These are phyloP conservation scores for Anolis sagrei DNA, from an alignment of 2,113 vertebrate genomes.

Conservation along the genomic window DNA sequence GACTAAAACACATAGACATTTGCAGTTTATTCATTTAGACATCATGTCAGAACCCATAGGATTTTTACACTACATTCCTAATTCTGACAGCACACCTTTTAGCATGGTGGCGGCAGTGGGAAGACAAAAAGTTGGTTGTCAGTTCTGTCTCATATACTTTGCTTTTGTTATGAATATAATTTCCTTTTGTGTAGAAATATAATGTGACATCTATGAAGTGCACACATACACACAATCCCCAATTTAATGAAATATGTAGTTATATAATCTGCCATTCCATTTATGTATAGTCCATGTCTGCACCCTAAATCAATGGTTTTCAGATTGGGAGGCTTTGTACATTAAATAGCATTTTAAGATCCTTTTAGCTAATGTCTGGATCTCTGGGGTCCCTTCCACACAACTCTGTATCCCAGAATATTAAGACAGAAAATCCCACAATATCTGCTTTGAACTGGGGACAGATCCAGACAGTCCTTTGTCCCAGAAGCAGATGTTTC, in stretches of 20 bases:
- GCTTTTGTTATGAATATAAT: conserved; percentile 23
- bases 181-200: conserved; percentile 34
- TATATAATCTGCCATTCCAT: conserved; percentile 2
- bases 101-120: conserved; percentile 42
- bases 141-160: conserved; percentile 38
- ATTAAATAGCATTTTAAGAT: not conserved
- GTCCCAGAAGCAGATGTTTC: no score
- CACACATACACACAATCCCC: no score
- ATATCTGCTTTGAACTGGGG: no score
- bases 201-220: not conserved
- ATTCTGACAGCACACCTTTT: conserved; percentile 60
- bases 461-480: no score
- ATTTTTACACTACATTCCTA: conserved; percentile 29
- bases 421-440: no score
- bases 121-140: conserved; percentile 38
- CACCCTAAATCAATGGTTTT: not conserved
- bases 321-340: not conserved
- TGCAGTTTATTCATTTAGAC: conserved; percentile 64
- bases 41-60: conserved; percentile 66
- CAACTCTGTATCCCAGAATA: no score
- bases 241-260: not conserved
- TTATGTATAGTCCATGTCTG: conserved; percentile 3
- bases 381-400: no score
- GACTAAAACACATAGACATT: conserved; percentile 47
- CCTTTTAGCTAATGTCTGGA: not conserved